Evolutionary conservation across 2,888 invertebrate species (phyloP).

Genomic region (Phymatocera aterrima): DNA sequence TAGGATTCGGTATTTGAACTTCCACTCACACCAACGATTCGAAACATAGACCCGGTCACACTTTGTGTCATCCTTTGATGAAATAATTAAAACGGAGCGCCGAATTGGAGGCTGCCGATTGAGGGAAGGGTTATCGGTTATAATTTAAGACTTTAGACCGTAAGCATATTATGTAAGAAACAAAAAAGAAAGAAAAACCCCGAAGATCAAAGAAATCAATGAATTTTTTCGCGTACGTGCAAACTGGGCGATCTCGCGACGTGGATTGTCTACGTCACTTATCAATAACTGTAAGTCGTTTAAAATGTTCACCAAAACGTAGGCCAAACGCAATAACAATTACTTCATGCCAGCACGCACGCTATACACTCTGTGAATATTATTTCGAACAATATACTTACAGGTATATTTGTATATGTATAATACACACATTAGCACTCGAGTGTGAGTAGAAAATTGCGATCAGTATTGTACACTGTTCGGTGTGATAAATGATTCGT

Average conservation of each 20-base stretch:
- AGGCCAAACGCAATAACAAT: constrained; percentile 18
- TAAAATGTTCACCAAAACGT: constrained; percentile 25
- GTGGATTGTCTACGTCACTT: constrained; percentile 31
- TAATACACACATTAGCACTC: not conserved
- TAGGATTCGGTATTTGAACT: no score
- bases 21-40: no score
- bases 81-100: not conserved
- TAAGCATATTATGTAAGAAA: not conserved
- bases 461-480: constrained; percentile 11
- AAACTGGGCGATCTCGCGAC: constrained; percentile 20
- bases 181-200: not conserved
- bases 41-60: no score
- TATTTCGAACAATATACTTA: not conserved
- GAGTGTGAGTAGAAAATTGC: constrained; percentile 5
- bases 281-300: constrained; percentile 36
- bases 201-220: constrained; percentile 2
- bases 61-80: no score
- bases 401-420: not conserved
- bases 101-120: not conserved
- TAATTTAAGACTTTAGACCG: not conserved
- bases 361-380: constrained; percentile 9
- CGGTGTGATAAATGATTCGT: not conserved
- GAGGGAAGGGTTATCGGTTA: not conserved
- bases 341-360: constrained; percentile 36
- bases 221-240: constrained; percentile 26